Base-by-base conservation (phyloP, 2,113 vertebrate species). In the Procavia capensis region DNA sequence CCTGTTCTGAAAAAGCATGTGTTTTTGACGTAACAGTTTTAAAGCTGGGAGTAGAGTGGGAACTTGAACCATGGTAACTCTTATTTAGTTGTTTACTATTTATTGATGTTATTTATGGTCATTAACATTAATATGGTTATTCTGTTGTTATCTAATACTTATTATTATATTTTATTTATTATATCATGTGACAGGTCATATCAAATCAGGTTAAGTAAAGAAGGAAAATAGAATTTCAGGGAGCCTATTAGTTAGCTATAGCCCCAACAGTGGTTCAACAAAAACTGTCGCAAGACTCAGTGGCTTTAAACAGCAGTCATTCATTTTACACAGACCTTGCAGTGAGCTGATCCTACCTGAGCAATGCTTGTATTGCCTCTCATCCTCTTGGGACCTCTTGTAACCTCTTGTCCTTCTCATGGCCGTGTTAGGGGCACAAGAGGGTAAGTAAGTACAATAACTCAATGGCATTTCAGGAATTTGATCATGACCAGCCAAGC, bases 81-180 rank as follows among this genome's bases (percentile, higher is more conserved):
- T 91, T 61, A 64, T 31, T 63, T 64, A 64, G 41, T 39, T 75
- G 47, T 25, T 79, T 86, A n/a, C 41, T 39, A 70, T 57, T 88
- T 64, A 74, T 64, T 91, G 45, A 76, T 47, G 64, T 82, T 66
- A 34, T 13, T 9, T 72, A 25, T 68, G 50, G 50, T 54, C 50
- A 47, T 47, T 50, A 76, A 29, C 50, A 10, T 34, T 43, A 57
- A 31, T 82, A 39, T 57, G 74, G 81, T 57, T 81, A 75, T 27
- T 41, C n/a, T 3, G 76, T 61, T 88, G 57, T 59, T 59, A 24
- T 64, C 34, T 70, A 59, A 78, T 85, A 45, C 43, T 91, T 76
- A 66, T 36, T 83, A 43, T 57, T 25, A 36, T 89, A 17, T 16
- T 39, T 76, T 78, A 70, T 89, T 93, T 64, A 82, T 89, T 93